A percentile compares a stretch with the other conserved stretches of the same genome.
These are phyloP conservation scores for Xestobium rufovillosum DNA, from an alignment of 2,888 invertebrate species.

Conservation along the genomic window DNA sequence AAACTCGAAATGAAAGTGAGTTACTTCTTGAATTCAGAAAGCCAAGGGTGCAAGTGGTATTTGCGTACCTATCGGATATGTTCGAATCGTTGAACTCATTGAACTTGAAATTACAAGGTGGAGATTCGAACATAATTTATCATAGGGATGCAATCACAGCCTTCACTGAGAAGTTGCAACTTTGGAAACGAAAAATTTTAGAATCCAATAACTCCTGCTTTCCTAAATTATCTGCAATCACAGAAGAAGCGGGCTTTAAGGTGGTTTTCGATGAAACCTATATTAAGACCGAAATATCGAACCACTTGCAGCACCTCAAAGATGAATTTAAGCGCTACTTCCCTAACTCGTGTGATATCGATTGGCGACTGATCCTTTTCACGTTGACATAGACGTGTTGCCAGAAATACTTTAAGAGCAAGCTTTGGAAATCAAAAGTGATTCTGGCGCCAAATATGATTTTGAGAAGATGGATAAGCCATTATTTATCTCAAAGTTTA, in stretches of 20 bases:
- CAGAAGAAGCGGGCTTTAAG: constrained; percentile 2
- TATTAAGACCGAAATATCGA: background rate
- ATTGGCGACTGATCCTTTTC: constrained; percentile 1
- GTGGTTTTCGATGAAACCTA: background rate
- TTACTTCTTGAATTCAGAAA: background rate
- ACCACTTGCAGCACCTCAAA: constrained; percentile 1
- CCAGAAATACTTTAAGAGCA: constrained; percentile 4
- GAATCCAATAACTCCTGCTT: background rate
- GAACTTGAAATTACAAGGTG: constrained; percentile 6
- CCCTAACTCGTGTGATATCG: constrained; percentile 2
- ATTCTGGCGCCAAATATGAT: constrained; percentile 5
- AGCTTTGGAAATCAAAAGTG: constrained; percentile 3
- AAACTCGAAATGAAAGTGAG: background rate
- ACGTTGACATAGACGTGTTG: background rate
- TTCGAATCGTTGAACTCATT: constrained; percentile 3
- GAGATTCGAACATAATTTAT: background rate
- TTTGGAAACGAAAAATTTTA: constrained; percentile 1
- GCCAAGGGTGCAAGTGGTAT: constrained; percentile 1
- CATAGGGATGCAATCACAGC: constrained; percentile 4
- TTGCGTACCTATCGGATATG: constrained; percentile 4
- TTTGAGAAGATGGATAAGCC: constrained; percentile 5
- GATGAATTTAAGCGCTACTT: constrained; percentile 4
- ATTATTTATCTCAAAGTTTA: constrained; percentile 3
- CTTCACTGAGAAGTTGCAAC: constrained; percentile 1
- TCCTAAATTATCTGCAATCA: background rate